Evolutionary conservation across 2,113 vertebrate genomes (phyloP).

Genomic region (Nesoenas mayeri): DNA sequence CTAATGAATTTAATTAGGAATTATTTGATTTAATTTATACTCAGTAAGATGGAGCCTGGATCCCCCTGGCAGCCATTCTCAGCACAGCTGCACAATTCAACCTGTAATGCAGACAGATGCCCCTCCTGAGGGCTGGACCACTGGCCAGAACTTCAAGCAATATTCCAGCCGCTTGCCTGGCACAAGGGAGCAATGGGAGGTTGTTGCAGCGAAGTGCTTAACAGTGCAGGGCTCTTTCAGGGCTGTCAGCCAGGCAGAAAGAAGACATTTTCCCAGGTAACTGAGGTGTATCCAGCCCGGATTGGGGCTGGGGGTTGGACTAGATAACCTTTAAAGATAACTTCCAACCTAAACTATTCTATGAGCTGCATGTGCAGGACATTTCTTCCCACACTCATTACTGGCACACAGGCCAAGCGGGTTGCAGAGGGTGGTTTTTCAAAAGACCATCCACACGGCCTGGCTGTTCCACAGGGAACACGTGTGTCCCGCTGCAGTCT

Average conservation of each 20-base stretch:
- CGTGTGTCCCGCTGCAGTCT: background rate
- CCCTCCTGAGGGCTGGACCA: background rate
- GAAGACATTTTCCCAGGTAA: background rate
- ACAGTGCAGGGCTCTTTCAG: background rate
- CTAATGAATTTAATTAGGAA: conserved; percentile 57
- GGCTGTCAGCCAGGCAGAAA: background rate
- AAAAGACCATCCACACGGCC: background rate
- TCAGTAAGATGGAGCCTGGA: background rate
- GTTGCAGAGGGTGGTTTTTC: background rate
- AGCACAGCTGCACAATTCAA: background rate
- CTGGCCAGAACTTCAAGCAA: background rate
- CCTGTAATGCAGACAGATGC: background rate
- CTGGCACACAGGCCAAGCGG: background rate
- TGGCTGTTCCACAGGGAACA: background rate
- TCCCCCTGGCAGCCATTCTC: background rate
- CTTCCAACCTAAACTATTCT: background rate
- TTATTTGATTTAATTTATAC: conserved; percentile 48
- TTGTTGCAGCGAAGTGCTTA: background rate
- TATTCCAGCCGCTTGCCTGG: background rate
- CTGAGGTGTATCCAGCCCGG: background rate
- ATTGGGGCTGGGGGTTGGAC: background rate
- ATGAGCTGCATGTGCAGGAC: background rate
- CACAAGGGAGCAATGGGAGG: background rate
- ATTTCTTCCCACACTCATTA: background rate
- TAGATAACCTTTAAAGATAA: too few species aligned